phyloP scores from a whole-genome alignment of 2,888 invertebrate genomes.

The Hirtodrosophila cameraria region DNA sequence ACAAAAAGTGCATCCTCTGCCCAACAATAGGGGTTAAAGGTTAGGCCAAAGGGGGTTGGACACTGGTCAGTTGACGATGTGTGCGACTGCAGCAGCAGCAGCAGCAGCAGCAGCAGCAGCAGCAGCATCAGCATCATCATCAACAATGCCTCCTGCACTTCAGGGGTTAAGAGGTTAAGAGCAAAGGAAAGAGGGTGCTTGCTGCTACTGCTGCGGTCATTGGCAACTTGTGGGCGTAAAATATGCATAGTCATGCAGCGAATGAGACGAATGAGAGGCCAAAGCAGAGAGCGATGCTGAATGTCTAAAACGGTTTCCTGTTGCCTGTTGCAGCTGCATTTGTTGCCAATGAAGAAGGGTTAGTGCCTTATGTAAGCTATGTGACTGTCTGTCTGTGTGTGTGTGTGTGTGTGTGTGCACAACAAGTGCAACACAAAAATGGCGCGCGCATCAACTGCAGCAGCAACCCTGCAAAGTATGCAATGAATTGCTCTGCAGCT shows the following conservation, averaged over 20 bases:
- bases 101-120: neutral
- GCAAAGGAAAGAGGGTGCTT: conserved; percentile 3
- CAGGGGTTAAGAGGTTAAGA: neutral
- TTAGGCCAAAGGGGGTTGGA: conserved; percentile 45
- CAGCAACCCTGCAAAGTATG: conserved; percentile 67
- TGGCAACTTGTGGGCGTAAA: conserved; percentile 24
- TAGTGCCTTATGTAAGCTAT: neutral
- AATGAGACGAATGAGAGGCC: conserved; percentile 10
- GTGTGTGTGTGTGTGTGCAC: conserved; percentile 15
- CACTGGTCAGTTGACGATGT: conserved; percentile 19
- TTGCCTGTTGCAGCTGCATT: conserved; percentile 27
- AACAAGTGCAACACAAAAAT: conserved; percentile 67
- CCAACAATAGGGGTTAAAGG: conserved; percentile 40
- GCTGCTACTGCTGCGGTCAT: neutral
- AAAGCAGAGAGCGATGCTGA: conserved; percentile 2
- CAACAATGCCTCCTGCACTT: conserved; percentile 2
- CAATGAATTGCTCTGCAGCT: conserved; percentile 33
- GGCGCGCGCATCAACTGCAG: conserved; percentile 70
- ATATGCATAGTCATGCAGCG: conserved; percentile 35
- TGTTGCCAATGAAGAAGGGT: conserved; percentile 22
- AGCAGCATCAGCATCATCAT: too few species aligned
- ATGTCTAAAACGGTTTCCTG: neutral
- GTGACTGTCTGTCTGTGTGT: neutral
- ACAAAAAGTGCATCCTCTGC: conserved; percentile 58
- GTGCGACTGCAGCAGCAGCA: conserved; percentile 22